These are phyloP conservation scores for Antrozous pallidus DNA, from an alignment of 2,797 vertebrate species.

Conservation along the genomic window DNA sequence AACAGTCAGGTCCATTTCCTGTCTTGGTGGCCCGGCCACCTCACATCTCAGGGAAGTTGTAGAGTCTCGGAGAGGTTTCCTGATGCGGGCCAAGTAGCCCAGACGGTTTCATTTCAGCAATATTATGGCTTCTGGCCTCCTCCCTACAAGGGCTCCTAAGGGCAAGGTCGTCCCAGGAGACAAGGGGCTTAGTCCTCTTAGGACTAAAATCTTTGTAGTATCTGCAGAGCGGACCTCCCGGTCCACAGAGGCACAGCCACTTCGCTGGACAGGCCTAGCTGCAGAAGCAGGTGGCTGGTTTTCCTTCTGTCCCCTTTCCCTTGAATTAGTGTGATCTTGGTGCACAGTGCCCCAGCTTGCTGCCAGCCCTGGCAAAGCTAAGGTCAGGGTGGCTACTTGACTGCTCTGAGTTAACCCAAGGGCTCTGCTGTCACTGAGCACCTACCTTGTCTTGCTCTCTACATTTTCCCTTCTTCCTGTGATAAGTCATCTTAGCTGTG, in stretches of 20 bases:
- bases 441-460: neutral
- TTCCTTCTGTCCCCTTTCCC: neutral
- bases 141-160: neutral
- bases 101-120: neutral
- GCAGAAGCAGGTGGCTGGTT: neutral
- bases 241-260: neutral
- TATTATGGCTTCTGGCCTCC: neutral
- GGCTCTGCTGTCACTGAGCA: neutral
- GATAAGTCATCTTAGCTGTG: neutral
- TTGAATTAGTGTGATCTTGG: neutral
- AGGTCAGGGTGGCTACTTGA: neutral
- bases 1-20: neutral
- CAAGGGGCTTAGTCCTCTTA: neutral
- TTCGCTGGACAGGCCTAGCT: neutral
- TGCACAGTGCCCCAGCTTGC: too few species aligned
- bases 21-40: fast-evolving
- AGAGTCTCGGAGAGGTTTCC: neutral
- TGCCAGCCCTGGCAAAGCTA: too few species aligned
- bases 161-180: neutral
- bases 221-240: neutral
- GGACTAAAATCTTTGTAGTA: neutral
- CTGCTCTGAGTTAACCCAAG: neutral
- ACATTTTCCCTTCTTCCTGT: neutral
- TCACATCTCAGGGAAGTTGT: neutral
- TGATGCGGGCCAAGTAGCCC: neutral